These are phyloP conservation scores for Psittacula cyanocephala DNA, from an alignment of 2,113 vertebrate species.

Conservation along the genomic window DNA sequence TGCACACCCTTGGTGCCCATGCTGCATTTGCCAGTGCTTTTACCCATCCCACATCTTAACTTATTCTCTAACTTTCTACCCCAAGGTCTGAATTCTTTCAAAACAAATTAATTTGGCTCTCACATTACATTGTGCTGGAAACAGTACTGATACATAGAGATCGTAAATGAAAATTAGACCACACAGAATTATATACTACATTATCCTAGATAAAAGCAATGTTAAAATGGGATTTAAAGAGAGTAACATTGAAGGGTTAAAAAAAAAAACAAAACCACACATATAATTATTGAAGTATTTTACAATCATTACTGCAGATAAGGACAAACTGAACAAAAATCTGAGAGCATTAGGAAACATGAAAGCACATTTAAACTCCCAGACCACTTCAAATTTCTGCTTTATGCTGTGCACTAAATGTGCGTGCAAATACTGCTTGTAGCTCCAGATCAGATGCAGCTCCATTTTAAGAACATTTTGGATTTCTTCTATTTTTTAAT, in stretches of 20 bases:
- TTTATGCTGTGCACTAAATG: background rate
- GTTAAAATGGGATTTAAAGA: background rate
- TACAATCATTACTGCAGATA: background rate
- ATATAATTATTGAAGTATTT: background rate
- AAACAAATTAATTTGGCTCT: conserved; percentile 7
- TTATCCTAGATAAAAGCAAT: background rate
- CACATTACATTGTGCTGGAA: background rate
- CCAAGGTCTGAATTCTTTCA: background rate
- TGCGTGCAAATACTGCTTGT: background rate
- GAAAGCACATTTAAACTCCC: background rate
- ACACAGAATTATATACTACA: background rate
- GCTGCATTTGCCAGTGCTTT: background rate
- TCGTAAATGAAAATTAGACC: conserved; percentile 9
- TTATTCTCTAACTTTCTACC: background rate
- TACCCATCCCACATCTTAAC: background rate
- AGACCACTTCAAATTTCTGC: background rate
- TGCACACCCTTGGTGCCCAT: background rate
- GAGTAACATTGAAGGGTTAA: background rate
- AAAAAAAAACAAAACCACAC: too few relatives aligned
- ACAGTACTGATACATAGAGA: background rate
- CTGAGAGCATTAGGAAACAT: background rate
- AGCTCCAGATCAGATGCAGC: background rate
- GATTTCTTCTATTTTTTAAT: background rate
- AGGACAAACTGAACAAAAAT: background rate
- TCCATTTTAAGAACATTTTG: background rate